phyloP scores from a whole-genome alignment of 2,888 invertebrate genomes.

The Ochropacha duplaris region DNA sequence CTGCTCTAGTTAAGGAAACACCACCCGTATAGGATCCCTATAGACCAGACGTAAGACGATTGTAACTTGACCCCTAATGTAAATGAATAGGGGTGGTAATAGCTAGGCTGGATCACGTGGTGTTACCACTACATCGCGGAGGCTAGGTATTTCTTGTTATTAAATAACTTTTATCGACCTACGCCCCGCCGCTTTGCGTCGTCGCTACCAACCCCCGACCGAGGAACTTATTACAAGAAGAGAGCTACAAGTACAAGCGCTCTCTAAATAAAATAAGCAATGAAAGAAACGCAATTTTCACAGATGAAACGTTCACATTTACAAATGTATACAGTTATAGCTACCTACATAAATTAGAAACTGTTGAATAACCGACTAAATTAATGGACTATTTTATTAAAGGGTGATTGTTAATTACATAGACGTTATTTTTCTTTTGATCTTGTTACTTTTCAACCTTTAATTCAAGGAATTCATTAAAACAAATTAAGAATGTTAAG shows the following conservation, averaged over 20 bases:
- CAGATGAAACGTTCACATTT: conserved; percentile 3
- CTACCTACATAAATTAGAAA: neutral
- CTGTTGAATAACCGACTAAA: neutral
- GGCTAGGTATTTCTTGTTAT: conserved; percentile 68
- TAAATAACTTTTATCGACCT: conserved; percentile 78
- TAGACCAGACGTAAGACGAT: conserved; percentile 13
- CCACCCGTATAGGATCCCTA: neutral
- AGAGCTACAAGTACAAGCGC: conserved; percentile 28
- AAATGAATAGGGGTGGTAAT: conserved; percentile 18
- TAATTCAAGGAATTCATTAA: neutral
- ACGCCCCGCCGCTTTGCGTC: conserved; percentile 43
- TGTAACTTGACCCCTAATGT: conserved; percentile 11
- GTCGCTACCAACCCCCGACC: conserved; percentile 33
- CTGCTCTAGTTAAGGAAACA: neutral
- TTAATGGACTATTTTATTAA: conserved; percentile 2
- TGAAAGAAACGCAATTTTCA: conserved; percentile 15
- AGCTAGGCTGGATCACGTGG: conserved; percentile 43
- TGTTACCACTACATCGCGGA: conserved; percentile 37
- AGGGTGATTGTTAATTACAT: neutral
- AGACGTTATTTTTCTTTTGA: neutral
- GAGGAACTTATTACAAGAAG: conserved; percentile 44
- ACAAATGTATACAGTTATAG: neutral
- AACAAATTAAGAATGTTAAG: too few species aligned
- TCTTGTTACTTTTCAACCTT: neutral
- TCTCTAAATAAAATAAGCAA: conserved; percentile 18